Evolutionary conservation across 2,888 invertebrate genomes (phyloP).

Genomic region (Antheraea yamamai): DNA sequence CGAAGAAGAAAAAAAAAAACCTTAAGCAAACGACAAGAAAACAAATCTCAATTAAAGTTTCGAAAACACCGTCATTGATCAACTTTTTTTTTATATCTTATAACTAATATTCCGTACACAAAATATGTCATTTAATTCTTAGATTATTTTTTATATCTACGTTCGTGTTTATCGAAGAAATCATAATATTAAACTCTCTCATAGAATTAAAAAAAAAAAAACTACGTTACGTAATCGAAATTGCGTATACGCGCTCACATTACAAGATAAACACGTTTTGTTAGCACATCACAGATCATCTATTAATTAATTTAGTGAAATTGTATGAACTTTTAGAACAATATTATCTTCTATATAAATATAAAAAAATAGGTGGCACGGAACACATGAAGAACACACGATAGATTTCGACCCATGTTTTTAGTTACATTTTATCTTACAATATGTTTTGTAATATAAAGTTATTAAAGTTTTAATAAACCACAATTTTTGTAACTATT

Average conservation of each 20-base stretch:
- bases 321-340: conserved; percentile 49
- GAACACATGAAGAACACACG: no score
- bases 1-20: conserved; percentile 56
- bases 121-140: conserved; percentile 77
- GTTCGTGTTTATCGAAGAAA: background rate
- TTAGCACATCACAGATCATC: conserved; percentile 77
- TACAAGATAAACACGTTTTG: conserved; percentile 49
- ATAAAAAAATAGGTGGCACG: no score
- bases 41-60: conserved; percentile 49
- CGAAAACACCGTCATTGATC: conserved; percentile 49
- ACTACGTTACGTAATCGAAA: conserved; percentile 34
- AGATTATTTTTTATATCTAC: conserved; percentile 35
- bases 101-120: conserved; percentile 63
- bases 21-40: conserved; percentile 61
- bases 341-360: background rate
- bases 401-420: no score
- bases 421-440: no score
- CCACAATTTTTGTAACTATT: no score
- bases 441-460: no score
- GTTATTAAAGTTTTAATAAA: no score
- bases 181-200: conserved; percentile 5
- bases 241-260: conserved; percentile 43
- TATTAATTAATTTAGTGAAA: conserved; percentile 48
- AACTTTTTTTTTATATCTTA: conserved; percentile 33
- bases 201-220: conserved; percentile 31